A percentile compares a stretch with the other conserved stretches of the same genome.
Conservation (phyloP, 2,113 vertebrate species). For the Dromas ardeola region DNA sequence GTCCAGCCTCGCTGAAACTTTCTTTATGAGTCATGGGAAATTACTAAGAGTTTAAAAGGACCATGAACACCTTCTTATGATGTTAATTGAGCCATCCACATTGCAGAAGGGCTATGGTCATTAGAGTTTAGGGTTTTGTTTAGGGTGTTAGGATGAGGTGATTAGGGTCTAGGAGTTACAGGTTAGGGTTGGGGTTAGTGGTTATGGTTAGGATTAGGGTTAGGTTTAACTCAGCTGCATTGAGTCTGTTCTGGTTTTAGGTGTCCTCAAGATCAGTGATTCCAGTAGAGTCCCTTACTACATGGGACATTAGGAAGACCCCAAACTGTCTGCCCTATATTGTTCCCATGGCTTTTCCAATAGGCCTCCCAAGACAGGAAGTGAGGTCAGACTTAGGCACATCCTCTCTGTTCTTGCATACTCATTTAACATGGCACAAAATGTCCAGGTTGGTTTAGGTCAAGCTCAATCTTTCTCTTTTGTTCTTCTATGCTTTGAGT, state of each 20-base stretch:
- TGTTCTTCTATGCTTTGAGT: not conserved
- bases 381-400: not conserved
- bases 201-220: not conserved
- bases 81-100: not conserved
- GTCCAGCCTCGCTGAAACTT: fast-evolving
- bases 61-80: not conserved
- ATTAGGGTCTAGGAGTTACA: not conserved
- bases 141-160: not conserved
- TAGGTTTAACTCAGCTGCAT: not conserved
- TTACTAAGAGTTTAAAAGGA: not conserved
- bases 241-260: not conserved
- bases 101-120: not conserved
- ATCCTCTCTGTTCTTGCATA: not conserved
- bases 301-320: not conserved
- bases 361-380: not conserved
- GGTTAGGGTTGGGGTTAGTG: not conserved
- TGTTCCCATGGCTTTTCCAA: not conserved
- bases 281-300: not conserved
- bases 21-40: not conserved
- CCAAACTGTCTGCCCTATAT: not conserved
- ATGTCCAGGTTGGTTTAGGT: not conserved
- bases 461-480: not conserved
- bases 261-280: not conserved
- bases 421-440: not conserved
- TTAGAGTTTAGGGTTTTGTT: not conserved